These are phyloP conservation scores for Hesperophylax magnus DNA, from an alignment of 1,140 invertebrate genomes.

Conservation along the genomic window DNA sequence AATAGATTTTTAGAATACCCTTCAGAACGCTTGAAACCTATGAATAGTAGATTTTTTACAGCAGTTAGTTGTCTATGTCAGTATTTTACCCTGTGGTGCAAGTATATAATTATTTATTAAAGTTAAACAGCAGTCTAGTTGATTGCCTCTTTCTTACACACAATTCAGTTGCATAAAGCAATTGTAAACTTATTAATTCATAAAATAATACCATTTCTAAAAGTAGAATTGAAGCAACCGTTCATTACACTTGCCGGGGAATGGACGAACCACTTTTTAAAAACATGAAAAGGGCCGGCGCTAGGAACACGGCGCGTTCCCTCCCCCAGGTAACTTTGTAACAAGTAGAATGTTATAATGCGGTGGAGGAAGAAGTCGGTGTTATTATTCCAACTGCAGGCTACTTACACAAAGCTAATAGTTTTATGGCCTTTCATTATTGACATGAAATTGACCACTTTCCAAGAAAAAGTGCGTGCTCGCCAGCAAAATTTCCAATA, in stretches of 20 bases:
- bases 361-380: background rate
- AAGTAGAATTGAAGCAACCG: background rate
- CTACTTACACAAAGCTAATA: background rate
- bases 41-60: too few relatives aligned
- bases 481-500: too few relatives aligned
- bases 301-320: slow-evolving; percentile 9
- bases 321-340: background rate
- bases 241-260: background rate
- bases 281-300: slow-evolving; percentile 15
- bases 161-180: too few relatives aligned
- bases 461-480: background rate
- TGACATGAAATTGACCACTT: background rate
- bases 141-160: too few relatives aligned
- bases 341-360: background rate
- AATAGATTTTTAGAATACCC: too few relatives aligned
- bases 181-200: slow-evolving; percentile 19
- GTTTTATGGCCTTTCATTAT: background rate
- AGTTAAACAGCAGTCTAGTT: too few relatives aligned
- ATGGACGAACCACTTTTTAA: slow-evolving; percentile 5
- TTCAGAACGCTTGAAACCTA: too few relatives aligned
- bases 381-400: background rate
- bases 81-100: too few relatives aligned
- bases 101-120: too few relatives aligned
- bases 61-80: too few relatives aligned
- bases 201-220: background rate